These are phyloP conservation scores for Gallinago undulata DNA, from an alignment of 2,113 vertebrate genomes.

Conservation along the genomic window DNA sequence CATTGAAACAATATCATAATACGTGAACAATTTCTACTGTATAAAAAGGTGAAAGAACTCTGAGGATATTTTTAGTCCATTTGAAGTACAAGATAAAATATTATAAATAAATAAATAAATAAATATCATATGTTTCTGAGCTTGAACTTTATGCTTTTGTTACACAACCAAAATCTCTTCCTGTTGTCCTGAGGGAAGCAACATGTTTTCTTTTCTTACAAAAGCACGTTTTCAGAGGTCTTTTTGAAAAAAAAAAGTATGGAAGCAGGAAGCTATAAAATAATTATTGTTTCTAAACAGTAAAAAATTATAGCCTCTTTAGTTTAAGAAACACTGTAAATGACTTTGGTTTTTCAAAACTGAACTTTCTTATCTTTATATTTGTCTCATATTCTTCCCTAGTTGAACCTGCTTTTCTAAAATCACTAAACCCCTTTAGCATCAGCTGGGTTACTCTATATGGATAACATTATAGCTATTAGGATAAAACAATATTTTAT, in stretches of 20 bases:
- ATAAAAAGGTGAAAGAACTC: background rate
- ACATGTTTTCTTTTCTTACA: background rate
- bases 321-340: background rate
- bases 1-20: background rate
- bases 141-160: background rate
- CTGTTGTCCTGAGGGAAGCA: background rate
- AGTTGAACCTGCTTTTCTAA: background rate
- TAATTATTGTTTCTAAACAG: background rate
- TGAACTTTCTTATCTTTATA: background rate
- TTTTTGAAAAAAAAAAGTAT: background rate
- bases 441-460: background rate
- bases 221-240: background rate
- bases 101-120: background rate
- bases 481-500: background rate
- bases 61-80: background rate
- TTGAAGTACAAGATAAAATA: background rate
- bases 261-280: background rate
- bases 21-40: background rate
- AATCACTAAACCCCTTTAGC: background rate
- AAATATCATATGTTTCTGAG: background rate
- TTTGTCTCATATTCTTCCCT: background rate
- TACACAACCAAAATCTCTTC: background rate
- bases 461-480: background rate
- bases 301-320: background rate
- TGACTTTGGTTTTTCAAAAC: background rate